Evolutionary conservation across 2,797 vertebrate species (phyloP).

Genomic region (Tamandua tetradactyla): DNA sequence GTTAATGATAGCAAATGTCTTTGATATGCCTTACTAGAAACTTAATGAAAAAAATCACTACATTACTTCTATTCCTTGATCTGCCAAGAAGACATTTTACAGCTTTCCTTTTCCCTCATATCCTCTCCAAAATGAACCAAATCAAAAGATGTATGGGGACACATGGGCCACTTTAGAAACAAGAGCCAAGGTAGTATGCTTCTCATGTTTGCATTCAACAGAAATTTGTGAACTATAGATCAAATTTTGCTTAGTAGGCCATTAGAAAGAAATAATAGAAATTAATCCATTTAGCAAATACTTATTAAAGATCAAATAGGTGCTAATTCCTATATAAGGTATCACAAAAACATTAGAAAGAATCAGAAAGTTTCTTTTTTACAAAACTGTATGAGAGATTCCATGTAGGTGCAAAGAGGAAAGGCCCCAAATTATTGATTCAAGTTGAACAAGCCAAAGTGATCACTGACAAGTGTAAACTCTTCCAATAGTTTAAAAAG

Average conservation of each 20-base stretch:
- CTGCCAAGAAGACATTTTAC: background rate
- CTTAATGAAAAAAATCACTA: background rate
- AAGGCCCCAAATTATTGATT: background rate
- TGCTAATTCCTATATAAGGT: background rate
- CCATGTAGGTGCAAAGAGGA: background rate
- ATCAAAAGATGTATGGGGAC: background rate
- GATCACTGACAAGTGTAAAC: background rate
- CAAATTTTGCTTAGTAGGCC: background rate
- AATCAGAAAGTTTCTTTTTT: background rate
- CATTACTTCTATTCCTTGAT: conserved; percentile 18
- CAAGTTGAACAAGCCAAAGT: background rate
- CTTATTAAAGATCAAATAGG: background rate
- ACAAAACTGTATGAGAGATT: background rate
- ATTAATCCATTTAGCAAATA: too few relatives aligned
- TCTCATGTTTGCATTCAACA: background rate
- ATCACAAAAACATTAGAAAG: background rate
- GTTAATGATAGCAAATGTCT: conserved; percentile 19
- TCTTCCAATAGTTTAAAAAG: background rate
- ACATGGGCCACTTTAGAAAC: background rate
- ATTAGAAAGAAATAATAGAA: background rate
- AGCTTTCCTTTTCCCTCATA: background rate
- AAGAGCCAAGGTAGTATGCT: background rate
- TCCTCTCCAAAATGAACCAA: background rate
- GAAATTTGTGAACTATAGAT: background rate
- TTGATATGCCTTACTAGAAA: background rate